Evolutionary conservation across 2,888 invertebrate genomes (phyloP).

Genomic region (Pegoplata infirma): DNA sequence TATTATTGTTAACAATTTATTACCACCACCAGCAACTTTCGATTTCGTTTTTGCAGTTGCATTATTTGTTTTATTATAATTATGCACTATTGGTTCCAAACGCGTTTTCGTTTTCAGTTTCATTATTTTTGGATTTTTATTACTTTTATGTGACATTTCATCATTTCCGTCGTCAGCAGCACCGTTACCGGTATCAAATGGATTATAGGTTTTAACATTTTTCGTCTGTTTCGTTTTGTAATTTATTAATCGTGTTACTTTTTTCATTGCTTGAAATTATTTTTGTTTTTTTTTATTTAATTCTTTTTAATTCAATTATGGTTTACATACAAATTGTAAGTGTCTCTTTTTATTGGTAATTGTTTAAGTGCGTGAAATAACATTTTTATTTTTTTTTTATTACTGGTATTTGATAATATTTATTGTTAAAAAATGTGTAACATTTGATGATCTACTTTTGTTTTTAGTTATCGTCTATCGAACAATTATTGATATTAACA

Average conservation of each 20-base stretch:
- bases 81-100: constrained; percentile 68
- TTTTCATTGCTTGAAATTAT: constrained; percentile 67
- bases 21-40: constrained; percentile 42
- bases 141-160: constrained; percentile 54
- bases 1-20: constrained; percentile 22
- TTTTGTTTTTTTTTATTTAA: not conserved
- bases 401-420: not conserved
- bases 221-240: constrained; percentile 66
- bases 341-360: not conserved
- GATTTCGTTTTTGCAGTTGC: constrained; percentile 49
- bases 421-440: not conserved
- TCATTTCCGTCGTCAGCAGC: constrained; percentile 60
- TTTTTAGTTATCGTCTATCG: not conserved
- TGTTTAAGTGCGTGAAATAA: constrained; percentile 1
- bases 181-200: constrained; percentile 65
- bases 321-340: not conserved
- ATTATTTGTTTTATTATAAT: constrained; percentile 65
- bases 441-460: not conserved
- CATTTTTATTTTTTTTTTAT: not conserved
- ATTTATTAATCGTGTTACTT: constrained; percentile 70
- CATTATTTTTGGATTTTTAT: constrained; percentile 32
- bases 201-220: constrained; percentile 65
- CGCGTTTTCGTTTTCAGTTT: constrained; percentile 29
- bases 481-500: not conserved
- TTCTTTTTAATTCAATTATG: constrained; percentile 25